Percentiles rank a stretch among this genome's conserved stretches.
Conservation (phyloP, 1,140 invertebrate genomes). For the Megalonaias nervosa region DNA sequence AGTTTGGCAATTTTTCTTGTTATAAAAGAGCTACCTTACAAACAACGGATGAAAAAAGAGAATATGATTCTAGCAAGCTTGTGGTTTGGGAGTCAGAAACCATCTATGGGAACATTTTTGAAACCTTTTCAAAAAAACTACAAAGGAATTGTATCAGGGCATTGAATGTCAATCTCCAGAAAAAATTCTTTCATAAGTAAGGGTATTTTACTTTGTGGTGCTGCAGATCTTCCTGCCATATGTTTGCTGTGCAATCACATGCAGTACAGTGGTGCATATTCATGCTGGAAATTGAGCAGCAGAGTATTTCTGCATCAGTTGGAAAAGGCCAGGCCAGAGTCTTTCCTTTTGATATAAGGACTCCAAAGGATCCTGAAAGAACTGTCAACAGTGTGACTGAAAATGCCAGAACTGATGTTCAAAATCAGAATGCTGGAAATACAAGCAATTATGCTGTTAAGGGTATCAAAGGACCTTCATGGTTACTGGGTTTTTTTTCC, state of each 20-base stretch:
- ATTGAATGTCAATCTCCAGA: not conserved
- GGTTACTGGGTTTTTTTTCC: conserved; percentile 12
- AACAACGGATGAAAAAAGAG: conserved; percentile 19
- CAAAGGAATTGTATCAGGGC: conserved; percentile 10
- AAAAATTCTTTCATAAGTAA: not conserved
- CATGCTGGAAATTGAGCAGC: conserved; percentile 24
- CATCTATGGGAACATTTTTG: conserved; percentile 33
- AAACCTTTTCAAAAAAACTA: conserved; percentile 6
- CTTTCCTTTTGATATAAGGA: conserved; percentile 15
- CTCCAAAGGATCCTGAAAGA: conserved; percentile 11
- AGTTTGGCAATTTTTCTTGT: conserved; percentile 35
- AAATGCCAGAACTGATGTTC: conserved; percentile 2
- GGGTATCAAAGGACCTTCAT: conserved; percentile 22
- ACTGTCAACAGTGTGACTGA: not conserved
- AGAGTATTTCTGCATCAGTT: conserved; percentile 11
- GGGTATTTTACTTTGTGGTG: conserved; percentile 7
- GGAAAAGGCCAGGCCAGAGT: conserved; percentile 22
- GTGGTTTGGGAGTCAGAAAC: conserved; percentile 22
- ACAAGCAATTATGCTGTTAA: conserved; percentile 1
- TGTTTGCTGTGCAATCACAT: conserved; percentile 23
- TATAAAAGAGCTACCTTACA: conserved; percentile 33
- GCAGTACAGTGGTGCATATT: conserved; percentile 29
- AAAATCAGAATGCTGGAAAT: not conserved
- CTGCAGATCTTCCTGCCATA: conserved; percentile 25
- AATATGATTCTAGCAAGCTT: conserved; percentile 25